Conservation (phyloP, 2,113 vertebrate genomes). For the Lepidothrix coronata region DNA sequence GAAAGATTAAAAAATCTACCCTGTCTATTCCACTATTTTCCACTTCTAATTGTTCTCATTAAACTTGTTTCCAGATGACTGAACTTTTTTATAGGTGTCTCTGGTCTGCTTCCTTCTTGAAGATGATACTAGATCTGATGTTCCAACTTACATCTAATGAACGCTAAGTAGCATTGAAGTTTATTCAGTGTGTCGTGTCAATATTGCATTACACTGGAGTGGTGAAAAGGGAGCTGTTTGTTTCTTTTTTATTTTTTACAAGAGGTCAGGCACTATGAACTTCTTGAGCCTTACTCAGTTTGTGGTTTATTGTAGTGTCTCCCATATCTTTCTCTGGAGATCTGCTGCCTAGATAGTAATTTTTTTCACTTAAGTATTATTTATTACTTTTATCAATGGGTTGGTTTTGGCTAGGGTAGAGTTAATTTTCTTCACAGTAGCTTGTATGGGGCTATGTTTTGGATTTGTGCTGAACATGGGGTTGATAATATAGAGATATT, state of each 20-base stretch:
- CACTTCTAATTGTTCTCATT: background rate
- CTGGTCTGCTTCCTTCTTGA: background rate
- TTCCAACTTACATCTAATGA: background rate
- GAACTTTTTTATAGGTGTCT: background rate
- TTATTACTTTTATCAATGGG: background rate
- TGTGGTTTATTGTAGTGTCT: background rate
- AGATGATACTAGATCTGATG: background rate
- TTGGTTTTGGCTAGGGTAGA: background rate
- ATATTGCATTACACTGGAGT: accelerated
- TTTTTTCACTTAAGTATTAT: background rate
- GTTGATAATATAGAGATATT: background rate
- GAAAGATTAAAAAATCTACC: background rate
- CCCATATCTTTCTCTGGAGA: background rate
- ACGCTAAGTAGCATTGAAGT: background rate
- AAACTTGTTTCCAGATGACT: background rate
- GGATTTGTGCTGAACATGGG: background rate
- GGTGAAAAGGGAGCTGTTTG: background rate
- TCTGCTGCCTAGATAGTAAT: background rate
- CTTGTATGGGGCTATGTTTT: background rate
- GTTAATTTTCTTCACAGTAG: background rate
- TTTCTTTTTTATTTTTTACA: background rate
- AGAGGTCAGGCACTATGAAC: background rate
- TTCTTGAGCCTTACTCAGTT: background rate
- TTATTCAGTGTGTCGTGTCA: background rate
- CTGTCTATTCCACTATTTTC: background rate